Base-by-base conservation (phyloP, 2,113 vertebrate species). In the Sapayoa aenigma region DNA sequence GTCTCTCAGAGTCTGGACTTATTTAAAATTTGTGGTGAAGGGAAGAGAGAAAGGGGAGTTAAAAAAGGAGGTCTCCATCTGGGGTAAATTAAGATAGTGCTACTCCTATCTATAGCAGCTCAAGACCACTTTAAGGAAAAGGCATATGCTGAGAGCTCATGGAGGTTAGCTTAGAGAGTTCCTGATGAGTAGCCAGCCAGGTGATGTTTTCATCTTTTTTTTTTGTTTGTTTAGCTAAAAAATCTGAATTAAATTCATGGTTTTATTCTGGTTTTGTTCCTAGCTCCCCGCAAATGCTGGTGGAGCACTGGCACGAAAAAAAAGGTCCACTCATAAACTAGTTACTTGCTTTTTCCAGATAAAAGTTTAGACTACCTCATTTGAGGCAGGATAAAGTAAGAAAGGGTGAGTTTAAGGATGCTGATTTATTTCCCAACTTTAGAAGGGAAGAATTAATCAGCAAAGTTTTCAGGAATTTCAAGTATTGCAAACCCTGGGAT, bases 21-120 rank as follows among this genome's bases (percentile, higher is more conserved):
- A 52, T 65, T 95, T 95, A 96, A 89, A 90, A 75, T 47, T 85
- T 80, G 78, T 88, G 84, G 84, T 76, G 63, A 63, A 62, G 35
- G 75, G 37, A 94, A 86, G 35, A 75, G 59, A 89, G 60, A 78
- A 94, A 68, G 46, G 10, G 39, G 21, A 28, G 23, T 27, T 1
- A 5, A 33, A 79, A 77, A 30, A 22, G 13, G 72, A 77, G 87
- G 52, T 78, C 24, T 89, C 68, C 85, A 90, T 85, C 75, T 95
- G 95, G 60, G 76, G 44, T 84, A 65, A 84, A 92, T 96, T 92
- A 96, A 85, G 76, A 90, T 44, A 72, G 69, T 68, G 60, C 68
- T 89, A 74, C 56, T 78, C 75, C 65, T 47, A 44, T 44, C 35
- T 74, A 37, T 2, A 7, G 79, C 68, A 65, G 28, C 44, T 75